phyloP scores from a whole-genome alignment of 2,888 invertebrate species.

The Sycophila texana region DNA sequence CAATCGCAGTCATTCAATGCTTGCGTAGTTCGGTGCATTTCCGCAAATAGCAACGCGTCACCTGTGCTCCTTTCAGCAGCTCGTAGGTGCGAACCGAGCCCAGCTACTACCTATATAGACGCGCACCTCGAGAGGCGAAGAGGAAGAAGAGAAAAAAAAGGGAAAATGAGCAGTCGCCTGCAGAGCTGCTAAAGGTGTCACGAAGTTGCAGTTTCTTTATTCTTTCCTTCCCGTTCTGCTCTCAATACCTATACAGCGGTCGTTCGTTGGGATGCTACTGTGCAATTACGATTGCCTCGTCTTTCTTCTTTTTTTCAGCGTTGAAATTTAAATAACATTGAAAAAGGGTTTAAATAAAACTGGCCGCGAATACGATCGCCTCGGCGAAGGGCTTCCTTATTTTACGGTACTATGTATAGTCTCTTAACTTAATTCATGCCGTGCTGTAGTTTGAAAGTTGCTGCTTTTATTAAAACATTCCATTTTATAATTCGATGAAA shows the following conservation, averaged over 20 bases:
- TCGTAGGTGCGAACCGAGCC: slow-evolving; percentile 20
- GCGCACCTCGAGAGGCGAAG: not conserved
- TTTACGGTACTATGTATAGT: not conserved
- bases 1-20: not conserved
- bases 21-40: slow-evolving; percentile 7
- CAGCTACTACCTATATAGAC: not conserved
- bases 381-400: slow-evolving; percentile 6
- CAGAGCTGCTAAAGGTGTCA: slow-evolving; percentile 13
- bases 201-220: slow-evolving; percentile 11
- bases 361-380: not conserved
- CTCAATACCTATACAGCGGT: not conserved
- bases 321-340: slow-evolving; percentile 36
- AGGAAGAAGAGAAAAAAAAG: not conserved
- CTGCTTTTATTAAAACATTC: too few relatives aligned
- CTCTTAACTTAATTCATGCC: too few relatives aligned
- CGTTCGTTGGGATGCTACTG: not conserved
- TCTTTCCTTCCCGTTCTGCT: not conserved
- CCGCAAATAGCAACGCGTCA: not conserved
- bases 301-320: slow-evolving; percentile 18
- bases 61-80: slow-evolving; percentile 2
- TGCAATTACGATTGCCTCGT: slow-evolving; percentile 31
- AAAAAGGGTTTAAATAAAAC: slow-evolving; percentile 5
- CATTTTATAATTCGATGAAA: too few relatives aligned
- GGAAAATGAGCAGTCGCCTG: not conserved
- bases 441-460: too few relatives aligned